These are phyloP conservation scores for Hyles lineata DNA, from an alignment of 2,888 invertebrate species.

Conservation along the genomic window DNA sequence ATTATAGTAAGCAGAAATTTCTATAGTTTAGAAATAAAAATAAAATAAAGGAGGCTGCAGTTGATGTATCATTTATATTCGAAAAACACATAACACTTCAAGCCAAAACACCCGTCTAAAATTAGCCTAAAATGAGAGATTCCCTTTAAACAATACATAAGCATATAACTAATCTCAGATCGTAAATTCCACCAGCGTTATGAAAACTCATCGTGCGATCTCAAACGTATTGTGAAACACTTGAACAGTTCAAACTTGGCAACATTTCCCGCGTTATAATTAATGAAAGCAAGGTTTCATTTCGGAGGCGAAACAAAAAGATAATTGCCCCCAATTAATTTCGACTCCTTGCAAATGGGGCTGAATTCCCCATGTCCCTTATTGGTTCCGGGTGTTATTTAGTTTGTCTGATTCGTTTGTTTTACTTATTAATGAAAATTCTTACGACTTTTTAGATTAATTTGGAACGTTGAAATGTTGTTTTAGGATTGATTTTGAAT, in stretches of 20 bases:
- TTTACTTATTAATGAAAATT: conserved; percentile 61
- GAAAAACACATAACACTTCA: no score
- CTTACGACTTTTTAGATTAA: conserved; percentile 39
- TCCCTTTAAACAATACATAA: no score
- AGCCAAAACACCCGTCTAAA: no score
- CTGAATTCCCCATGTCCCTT: conserved; percentile 63
- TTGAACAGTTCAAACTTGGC: conserved; percentile 57
- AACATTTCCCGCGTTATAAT: conserved; percentile 66
- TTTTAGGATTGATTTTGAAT: conserved; percentile 15
- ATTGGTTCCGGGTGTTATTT: conserved; percentile 65
- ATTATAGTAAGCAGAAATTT: no score
- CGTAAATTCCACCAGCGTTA: conserved; percentile 52
- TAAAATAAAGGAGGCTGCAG: no score
- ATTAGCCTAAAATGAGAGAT: no score
- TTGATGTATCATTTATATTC: no score
- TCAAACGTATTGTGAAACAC: conserved; percentile 54
- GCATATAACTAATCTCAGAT: conserved; percentile 8
- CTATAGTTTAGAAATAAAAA: no score
- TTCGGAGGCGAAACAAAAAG: conserved; percentile 74
- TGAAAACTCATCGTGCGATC: conserved; percentile 53
- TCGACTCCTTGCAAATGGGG: conserved; percentile 74
- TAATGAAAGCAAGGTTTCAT: conserved; percentile 70
- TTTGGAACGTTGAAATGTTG: conserved; percentile 37
- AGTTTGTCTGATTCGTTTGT: conserved; percentile 67
- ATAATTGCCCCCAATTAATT: conserved; percentile 82